Evolutionary conservation across 2,888 invertebrate genomes (phyloP), one percentile per base, ranked within the genome.

Genomic region (Oligia latruncula): DNA sequence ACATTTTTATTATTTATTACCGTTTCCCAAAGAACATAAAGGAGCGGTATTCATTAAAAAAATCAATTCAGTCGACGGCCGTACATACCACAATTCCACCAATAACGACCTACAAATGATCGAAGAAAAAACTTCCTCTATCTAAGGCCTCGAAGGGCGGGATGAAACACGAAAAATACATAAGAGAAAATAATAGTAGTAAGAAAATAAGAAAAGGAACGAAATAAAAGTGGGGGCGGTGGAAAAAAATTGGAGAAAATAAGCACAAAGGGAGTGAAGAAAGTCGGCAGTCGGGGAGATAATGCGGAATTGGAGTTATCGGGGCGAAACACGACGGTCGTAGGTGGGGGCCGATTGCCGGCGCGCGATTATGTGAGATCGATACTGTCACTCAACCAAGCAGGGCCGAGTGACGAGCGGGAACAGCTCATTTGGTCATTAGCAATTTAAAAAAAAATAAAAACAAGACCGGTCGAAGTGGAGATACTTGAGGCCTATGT

Each of bases 241-340:
- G 92, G 92, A 92, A 95, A 95, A 95, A 96, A 96, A 96, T 94
- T 96, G 94, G 93, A 95, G 95, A 96, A 96, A 96, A 96, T 95
- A 96, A 95, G 96, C 93, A 96, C 96, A 96, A 96, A 95, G 96
- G 95, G 95, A 95, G 93, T 92, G 93, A 95, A 94, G 95, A 95
- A 95, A 95, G 95, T 95, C 94, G 94, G 93, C 93, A 92, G 92
- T 91, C 92, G 93, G 94, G 94, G 95, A 96, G 96, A 97, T 97
- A 97, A 96, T 96, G 95, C 95, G 96, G 95, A 96, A 97, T 97
- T 96, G 97, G 94, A 96, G 96, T 94, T 95, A 96, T 96, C 96
- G 96, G 95, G 95, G 96, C 96, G 96, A 93, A 90, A 93, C 93
- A 92, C 92, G 94, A 93, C 94, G 91, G 91, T 83, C 91, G 94